Percentiles rank a stretch among this genome's conserved stretches.
Evolutionary conservation across 1,140 invertebrate species (phyloP).

Genomic region (Macrostomum lignano): DNA sequence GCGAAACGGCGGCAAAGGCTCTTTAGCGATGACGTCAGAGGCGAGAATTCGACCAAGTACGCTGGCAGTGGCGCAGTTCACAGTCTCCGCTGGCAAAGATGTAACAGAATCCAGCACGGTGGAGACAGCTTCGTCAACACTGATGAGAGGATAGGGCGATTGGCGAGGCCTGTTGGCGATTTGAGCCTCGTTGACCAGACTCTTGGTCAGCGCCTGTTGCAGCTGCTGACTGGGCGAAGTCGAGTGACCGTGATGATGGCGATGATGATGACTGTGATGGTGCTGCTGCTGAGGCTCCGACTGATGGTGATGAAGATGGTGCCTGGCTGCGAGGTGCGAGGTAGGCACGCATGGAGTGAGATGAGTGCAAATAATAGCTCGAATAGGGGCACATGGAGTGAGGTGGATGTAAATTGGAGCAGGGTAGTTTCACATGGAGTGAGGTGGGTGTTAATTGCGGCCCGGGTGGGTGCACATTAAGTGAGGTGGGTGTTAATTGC

Average conservation of each 20-base stretch:
- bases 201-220: slow-evolving; percentile 6
- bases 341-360: too few relatives aligned
- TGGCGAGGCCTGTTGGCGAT: slow-evolving; percentile 34
- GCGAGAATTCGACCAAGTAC: slow-evolving; percentile 33
- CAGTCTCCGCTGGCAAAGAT: slow-evolving; percentile 14
- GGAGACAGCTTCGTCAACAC: slow-evolving; percentile 38
- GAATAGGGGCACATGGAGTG: too few relatives aligned
- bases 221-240: background rate
- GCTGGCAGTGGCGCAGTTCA: slow-evolving; percentile 10
- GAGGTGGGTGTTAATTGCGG: too few relatives aligned
- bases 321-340: too few relatives aligned
- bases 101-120: slow-evolving; percentile 32
- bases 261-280: slow-evolving; percentile 8
- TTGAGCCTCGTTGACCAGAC: slow-evolving; percentile 12
- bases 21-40: slow-evolving; percentile 35
- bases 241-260: slow-evolving; percentile 8
- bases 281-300: slow-evolving; percentile 5
- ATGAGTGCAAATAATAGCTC: too few relatives aligned
- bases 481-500: too few relatives aligned
- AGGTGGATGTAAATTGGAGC: too few relatives aligned
- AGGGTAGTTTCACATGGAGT: too few relatives aligned
- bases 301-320: background rate
- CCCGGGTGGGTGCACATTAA: too few relatives aligned
- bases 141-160: slow-evolving; percentile 49
- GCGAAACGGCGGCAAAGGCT: slow-evolving; percentile 54